Evolutionary conservation across 2,797 vertebrate species (phyloP), one percentile per base, ranked within the genome.

Genomic region (Anguilla megastoma): DNA sequence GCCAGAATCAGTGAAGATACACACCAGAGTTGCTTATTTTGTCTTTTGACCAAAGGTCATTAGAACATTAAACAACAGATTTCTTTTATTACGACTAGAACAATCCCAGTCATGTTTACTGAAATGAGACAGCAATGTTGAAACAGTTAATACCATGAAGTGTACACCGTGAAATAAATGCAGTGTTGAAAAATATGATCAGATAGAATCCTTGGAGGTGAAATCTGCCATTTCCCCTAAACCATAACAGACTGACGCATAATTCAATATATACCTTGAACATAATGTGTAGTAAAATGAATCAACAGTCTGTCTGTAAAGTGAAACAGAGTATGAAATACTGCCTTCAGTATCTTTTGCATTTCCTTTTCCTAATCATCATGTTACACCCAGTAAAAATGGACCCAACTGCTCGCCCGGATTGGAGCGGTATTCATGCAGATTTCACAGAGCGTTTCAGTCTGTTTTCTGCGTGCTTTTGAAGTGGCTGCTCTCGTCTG

Each of bases 401-500:
- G n/a, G 76, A 41, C 79, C 60, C 45, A 52, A 21, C n/a, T 30
- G 14, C 54, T 84, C 36, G 48, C 18, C 21, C 41, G 66, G n/a
- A 50, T 6, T 10, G 10, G 50, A 54, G 80, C 60, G 12, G 80
- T 30, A 33, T 82, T 30, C 63, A 45, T 69, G 85, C 27, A 30
- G 84, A 85, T 60, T 85, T 63, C 84, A 85, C 27, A 7, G 56
- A 36, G 14, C 1, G 27, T 85, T 85, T 60, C 33, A 36, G 58
- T 45, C 63, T 88, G 33, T 48, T 41, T 48, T 80, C 76, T 80
- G 3, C 12, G 18, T 24, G 76, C 76, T 48, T 84, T 84, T 74
- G 82, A 84, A 88, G 41, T 21, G 56, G 86, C 58, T 9, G 58
- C 79, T 87, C 27, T 16, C 21, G 52, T 58, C 48, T 84, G 63